Evolutionary conservation across 2,113 vertebrate species (phyloP).

Genomic region (Lophura nycthemera): DNA sequence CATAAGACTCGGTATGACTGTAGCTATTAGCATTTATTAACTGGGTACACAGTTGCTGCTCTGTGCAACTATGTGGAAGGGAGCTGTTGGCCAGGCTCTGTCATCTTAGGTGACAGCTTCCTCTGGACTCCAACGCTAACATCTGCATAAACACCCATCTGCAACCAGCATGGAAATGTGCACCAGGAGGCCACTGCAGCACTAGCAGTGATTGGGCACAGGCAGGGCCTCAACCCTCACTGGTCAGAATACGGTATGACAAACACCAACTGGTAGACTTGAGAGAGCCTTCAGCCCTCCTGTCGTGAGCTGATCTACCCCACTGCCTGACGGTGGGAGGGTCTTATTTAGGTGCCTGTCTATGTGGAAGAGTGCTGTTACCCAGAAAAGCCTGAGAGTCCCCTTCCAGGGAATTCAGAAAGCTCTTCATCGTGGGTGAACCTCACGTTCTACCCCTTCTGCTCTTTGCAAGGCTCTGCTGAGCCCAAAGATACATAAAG

Average conservation of each 20-base stretch:
- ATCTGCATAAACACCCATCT: rapidly evolving
- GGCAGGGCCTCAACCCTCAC: background rate
- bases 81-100: rapidly evolving
- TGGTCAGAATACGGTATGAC: rapidly evolving
- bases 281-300: rapidly evolving
- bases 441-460: background rate
- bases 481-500: background rate
- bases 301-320: rapidly evolving
- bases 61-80: background rate
- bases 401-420: background rate
- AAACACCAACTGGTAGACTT: rapidly evolving
- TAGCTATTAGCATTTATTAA: background rate
- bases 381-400: background rate
- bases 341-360: rapidly evolving
- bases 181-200: rapidly evolving
- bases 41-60: background rate
- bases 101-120: rapidly evolving
- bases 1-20: slow-evolving; percentile 33
- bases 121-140: rapidly evolving
- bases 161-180: rapidly evolving
- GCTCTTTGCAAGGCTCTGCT: background rate
- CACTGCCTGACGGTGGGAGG: background rate
- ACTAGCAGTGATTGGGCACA: rapidly evolving
- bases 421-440: rapidly evolving
- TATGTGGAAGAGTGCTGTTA: background rate